Percentiles rank a stretch among this genome's conserved stretches.
Conservation (phyloP, 2,113 vertebrate species). For the Cygnus buccinator region DNA sequence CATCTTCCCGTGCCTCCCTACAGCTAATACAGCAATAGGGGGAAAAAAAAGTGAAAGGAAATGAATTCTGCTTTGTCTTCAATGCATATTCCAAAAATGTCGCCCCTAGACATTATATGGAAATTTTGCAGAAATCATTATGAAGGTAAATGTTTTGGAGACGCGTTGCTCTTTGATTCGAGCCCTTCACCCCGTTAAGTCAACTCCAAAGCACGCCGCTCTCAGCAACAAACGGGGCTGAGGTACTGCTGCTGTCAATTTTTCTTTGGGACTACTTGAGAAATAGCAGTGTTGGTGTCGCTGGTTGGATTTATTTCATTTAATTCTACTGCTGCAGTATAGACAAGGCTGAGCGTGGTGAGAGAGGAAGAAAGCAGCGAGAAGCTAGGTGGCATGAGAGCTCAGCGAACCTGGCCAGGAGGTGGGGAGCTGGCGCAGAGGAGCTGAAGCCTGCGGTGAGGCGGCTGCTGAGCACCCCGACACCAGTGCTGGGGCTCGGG, state of each 20-base stretch:
- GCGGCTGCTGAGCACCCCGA: not conserved
- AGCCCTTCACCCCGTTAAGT: no score
- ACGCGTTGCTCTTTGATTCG: fast-evolving
- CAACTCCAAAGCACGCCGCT: fast-evolving
- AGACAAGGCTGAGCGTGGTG: fast-evolving
- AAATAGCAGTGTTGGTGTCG: fast-evolving
- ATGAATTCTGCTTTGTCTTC: not conserved
- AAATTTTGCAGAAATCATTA: not conserved
- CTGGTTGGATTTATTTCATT: fast-evolving
- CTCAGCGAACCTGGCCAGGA: fast-evolving
- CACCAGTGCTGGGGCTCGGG: fast-evolving
- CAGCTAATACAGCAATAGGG: not conserved
- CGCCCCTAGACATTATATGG: fast-evolving
- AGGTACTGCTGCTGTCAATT: fast-evolving
- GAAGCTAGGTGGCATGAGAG: not conserved
- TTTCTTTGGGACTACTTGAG: fast-evolving
- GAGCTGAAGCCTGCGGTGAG: fast-evolving
- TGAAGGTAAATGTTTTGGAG: not conserved
- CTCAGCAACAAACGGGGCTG: not conserved
- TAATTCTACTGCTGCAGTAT: fast-evolving
- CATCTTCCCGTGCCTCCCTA: not conserved
- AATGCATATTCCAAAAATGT: fast-evolving
- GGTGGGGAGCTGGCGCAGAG: fast-evolving
- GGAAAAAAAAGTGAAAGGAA: not conserved
- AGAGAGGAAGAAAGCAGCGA: fast-evolving